Evolutionary conservation across 2,888 invertebrate genomes (phyloP), one percentile per base, ranked within the genome.

Genomic region (Philereme vetulata): DNA sequence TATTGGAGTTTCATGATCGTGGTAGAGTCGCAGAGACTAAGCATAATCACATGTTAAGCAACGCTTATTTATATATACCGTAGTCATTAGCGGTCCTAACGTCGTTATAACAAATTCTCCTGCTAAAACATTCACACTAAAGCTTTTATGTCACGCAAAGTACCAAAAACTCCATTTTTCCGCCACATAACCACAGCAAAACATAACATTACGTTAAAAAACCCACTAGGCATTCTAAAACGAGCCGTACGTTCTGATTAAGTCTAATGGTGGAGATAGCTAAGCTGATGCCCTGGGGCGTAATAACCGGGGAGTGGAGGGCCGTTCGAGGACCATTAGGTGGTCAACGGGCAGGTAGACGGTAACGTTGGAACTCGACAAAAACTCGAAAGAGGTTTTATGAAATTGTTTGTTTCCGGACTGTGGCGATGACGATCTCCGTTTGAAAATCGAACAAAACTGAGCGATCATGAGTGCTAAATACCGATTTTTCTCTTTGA

Each of bases 201-300:
- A 55, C 61, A 61, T 64, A 67, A 66, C 51, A 46, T 64, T 63
- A 64, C 67, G 71, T 70, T 76, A 74, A 76, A 74, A 77, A 75
- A 59, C 53, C 64, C 64, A 51, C 72, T 67, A 75, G 75, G 71
- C 68, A 67, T 67, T 69, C 72, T 66, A 51, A 62, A 66, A 62
- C 60, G 59, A 70, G 66, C 75, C 74, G 80, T 84, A 81, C 77
- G 76, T 84, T 70, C 81, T 81, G 81, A 84, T 84, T 84, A 83
- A 77, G 70, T 72, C 72, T 82, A 83, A 83, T 81, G 79, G 77
- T 74, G 64, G 69, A 69, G 74, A 73, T 72, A 73, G 74, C 66
- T 69, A 63, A 64, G 64, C 60, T 62, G 21, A 21, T 21, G 64
- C 66, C 66, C 64, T 50, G 68, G 70, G 71, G 65, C 60, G 65